phyloP scores from a whole-genome alignment of 1,140 invertebrate species.

The Calycopis cecrops region DNA sequence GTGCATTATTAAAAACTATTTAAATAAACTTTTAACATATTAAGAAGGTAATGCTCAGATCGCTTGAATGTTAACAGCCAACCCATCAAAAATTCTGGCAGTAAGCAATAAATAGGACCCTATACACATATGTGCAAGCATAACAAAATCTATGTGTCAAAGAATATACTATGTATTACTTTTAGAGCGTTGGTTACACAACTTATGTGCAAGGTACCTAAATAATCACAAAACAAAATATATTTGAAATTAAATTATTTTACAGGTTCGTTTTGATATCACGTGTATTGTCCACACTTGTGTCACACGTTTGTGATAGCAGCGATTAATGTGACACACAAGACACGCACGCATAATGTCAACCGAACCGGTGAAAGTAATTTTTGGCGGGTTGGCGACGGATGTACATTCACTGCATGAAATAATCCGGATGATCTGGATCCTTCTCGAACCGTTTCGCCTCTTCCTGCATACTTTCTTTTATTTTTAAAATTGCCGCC shows the following conservation, averaged over 20 bases:
- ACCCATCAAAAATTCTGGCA: slow-evolving; percentile 32
- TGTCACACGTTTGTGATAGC: slow-evolving; percentile 10
- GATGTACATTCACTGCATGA: slow-evolving; percentile 84
- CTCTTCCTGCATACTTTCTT: slow-evolving; percentile 99
- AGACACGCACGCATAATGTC: slow-evolving; percentile 1
- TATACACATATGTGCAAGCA: slow-evolving; percentile 1
- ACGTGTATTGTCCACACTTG: background rate
- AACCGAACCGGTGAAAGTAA: slow-evolving; percentile 3
- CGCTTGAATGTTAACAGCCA: slow-evolving; percentile 44
- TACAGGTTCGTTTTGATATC: no score
- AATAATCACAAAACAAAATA: no score
- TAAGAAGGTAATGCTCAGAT: slow-evolving; percentile 39
- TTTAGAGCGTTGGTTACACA: background rate
- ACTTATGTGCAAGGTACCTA: background rate
- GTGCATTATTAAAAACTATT: slow-evolving; percentile 25
- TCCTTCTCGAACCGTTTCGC: slow-evolving; percentile 99
- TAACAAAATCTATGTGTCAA: slow-evolving; percentile 5
- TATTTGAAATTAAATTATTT: no score
- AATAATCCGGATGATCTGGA: slow-evolving; percentile 96
- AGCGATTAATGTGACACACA: background rate
- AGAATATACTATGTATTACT: slow-evolving; percentile 2
- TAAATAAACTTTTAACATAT: slow-evolving; percentile 10
- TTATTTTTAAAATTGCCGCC: slow-evolving; percentile 99
- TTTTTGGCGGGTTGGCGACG: slow-evolving; percentile 25
- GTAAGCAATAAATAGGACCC: slow-evolving; percentile 19